Evolutionary conservation across 2,113 vertebrate genomes (phyloP).

Genomic region (Scopus umbretta): DNA sequence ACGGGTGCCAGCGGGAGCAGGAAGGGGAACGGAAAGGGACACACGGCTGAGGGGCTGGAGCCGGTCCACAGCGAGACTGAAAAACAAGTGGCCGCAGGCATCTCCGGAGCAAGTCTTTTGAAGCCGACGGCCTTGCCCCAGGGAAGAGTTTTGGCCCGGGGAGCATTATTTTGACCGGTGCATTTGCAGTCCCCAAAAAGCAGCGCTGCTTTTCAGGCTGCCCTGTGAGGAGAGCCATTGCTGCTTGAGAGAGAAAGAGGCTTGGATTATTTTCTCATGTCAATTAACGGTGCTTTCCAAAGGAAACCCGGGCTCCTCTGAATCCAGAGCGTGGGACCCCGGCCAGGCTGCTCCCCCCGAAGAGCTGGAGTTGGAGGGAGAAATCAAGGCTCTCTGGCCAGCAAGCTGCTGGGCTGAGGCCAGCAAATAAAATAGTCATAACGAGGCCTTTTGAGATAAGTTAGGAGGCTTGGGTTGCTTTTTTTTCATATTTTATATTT

Average conservation of each 20-base stretch:
- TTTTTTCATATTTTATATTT: background rate
- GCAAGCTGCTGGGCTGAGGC: background rate
- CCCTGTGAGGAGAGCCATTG: constrained; percentile 7
- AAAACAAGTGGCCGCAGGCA: background rate
- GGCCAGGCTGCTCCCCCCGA: background rate
- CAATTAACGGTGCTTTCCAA: constrained; percentile 29
- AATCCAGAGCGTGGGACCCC: background rate
- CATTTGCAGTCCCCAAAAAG: background rate
- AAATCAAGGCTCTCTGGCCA: constrained; percentile 35
- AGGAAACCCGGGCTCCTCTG: constrained; percentile 21
- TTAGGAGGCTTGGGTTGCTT: background rate
- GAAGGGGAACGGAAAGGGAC: background rate
- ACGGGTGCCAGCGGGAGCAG: background rate
- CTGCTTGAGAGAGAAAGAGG: constrained; percentile 14
- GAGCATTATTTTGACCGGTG: background rate
- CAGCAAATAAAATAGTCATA: constrained; percentile 58
- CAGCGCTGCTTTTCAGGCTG: background rate
- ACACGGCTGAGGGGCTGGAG: background rate
- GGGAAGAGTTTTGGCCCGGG: background rate
- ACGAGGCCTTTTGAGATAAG: constrained; percentile 38
- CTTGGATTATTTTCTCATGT: constrained; percentile 57
- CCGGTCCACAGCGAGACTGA: background rate
- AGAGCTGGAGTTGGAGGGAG: background rate
- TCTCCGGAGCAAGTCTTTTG: background rate
- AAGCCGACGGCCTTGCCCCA: background rate